Conservation (phyloP, 2,797 vertebrate genomes). For the Spondyliosoma cantharus region DNA sequence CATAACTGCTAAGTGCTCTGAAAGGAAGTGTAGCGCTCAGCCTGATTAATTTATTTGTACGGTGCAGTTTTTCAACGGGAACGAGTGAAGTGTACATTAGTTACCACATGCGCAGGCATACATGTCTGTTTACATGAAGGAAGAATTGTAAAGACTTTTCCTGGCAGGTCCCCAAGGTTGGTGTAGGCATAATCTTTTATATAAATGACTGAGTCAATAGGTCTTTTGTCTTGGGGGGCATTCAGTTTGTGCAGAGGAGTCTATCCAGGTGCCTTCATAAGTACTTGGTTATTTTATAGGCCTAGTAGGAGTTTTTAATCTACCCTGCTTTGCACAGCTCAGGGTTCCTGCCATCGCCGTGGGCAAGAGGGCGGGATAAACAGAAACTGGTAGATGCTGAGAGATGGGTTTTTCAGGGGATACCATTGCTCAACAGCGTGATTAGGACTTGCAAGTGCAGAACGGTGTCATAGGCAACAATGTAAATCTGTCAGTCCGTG, state of each 20-base stretch:
- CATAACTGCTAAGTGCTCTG: constrained; percentile 53
- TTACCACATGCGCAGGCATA: constrained; percentile 53
- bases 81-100: constrained; percentile 50
- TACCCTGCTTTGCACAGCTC: constrained; percentile 57
- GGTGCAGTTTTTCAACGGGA: constrained; percentile 41
- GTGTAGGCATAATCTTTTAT: constrained; percentile 56
- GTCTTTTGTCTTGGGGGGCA: constrained; percentile 67
- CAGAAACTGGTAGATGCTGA: constrained; percentile 63
- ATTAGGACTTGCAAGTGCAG: constrained; percentile 69
- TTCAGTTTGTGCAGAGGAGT: constrained; percentile 52
- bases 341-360: constrained; percentile 58
- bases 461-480: constrained; percentile 70
- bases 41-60: constrained; percentile 76
- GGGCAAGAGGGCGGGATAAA: constrained; percentile 53
- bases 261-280: constrained; percentile 66
- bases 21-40: constrained; percentile 45
- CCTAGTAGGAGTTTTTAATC: constrained; percentile 63
- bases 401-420: constrained; percentile 62
- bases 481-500: constrained; percentile 79
- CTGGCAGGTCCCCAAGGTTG: constrained; percentile 41
- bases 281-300: constrained; percentile 63
- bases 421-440: constrained; percentile 69
- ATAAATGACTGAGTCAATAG: constrained; percentile 69
- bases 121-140: constrained; percentile 67
- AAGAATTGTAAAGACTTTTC: constrained; percentile 57